phyloP scores from a whole-genome alignment of 1,140 invertebrate species.

The Linepithema humile region DNA sequence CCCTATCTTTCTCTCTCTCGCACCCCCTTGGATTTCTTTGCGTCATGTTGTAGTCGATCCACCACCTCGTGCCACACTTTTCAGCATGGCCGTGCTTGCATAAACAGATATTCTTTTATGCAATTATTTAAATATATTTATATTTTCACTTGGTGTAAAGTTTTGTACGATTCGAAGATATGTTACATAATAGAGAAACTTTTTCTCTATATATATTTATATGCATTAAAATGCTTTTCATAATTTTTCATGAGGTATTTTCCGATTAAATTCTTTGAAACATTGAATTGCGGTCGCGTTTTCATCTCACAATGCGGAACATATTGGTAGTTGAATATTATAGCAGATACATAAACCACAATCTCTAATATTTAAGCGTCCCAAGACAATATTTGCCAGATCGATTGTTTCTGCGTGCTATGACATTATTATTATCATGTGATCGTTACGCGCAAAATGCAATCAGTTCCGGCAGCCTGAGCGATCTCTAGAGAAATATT shows the following conservation, averaged over 20 bases:
- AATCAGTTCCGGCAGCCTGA: background rate
- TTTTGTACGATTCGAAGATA: background rate
- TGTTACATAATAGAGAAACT: no score
- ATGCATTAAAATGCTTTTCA: no score
- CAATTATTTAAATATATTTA: background rate
- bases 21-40: background rate
- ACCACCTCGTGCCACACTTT: background rate
- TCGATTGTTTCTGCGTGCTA: background rate
- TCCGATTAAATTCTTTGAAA: no score
- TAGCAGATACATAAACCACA: no score
- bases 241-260: no score
- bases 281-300: no score
- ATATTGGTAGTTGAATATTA: no score
- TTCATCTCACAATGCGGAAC: no score
- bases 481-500: constrained; percentile 18
- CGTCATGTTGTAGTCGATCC: background rate
- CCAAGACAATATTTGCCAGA: background rate
- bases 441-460: background rate
- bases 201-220: no score
- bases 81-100: background rate
- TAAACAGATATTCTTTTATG: background rate
- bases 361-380: no score
- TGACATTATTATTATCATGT: no score
- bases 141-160: background rate
- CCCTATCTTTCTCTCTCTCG: no score